Percentiles rank a stretch among this genome's conserved stretches.
Evolutionary conservation across 64 coral and sea anemone genomes (phyloP).

Genomic region (Montipora efflorescens): DNA sequence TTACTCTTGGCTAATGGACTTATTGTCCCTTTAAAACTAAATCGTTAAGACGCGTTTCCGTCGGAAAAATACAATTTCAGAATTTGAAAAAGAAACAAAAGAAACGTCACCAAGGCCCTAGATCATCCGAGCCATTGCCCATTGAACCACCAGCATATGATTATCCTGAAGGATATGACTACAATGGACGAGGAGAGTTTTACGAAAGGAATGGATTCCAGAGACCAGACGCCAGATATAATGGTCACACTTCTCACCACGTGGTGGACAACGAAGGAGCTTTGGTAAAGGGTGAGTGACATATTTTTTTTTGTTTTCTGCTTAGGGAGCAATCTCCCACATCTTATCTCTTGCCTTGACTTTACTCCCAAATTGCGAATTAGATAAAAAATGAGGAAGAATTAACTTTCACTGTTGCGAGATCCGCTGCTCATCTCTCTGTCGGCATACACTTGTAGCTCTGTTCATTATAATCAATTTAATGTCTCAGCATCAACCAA

Average conservation of each 20-base stretch:
- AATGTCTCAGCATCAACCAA: too few relatives aligned
- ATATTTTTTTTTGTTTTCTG: background rate
- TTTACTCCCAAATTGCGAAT: too few relatives aligned
- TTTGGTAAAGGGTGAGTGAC: background rate
- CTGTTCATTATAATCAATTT: too few relatives aligned
- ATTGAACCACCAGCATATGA: conserved; percentile 16
- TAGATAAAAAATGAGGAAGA: too few relatives aligned
- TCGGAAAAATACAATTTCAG: background rate
- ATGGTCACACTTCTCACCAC: background rate
- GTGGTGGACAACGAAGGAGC: background rate
- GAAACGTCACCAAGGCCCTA: background rate
- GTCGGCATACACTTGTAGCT: too few relatives aligned
- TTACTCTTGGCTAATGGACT: too few relatives aligned
- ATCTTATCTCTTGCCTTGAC: too few relatives aligned
- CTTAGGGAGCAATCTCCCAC: too few relatives aligned
- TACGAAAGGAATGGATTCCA: background rate
- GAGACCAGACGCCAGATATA: background rate
- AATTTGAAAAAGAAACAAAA: background rate
- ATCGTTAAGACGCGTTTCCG: background rate
- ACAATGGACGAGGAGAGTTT: background rate
- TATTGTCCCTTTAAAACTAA: too few relatives aligned
- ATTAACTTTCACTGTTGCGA: too few relatives aligned
- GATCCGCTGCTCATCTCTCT: too few relatives aligned
- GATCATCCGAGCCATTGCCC: background rate
- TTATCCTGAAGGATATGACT: background rate